These are phyloP conservation scores for Cacatua alba DNA, from an alignment of 2,113 vertebrate species.

Conservation along the genomic window DNA sequence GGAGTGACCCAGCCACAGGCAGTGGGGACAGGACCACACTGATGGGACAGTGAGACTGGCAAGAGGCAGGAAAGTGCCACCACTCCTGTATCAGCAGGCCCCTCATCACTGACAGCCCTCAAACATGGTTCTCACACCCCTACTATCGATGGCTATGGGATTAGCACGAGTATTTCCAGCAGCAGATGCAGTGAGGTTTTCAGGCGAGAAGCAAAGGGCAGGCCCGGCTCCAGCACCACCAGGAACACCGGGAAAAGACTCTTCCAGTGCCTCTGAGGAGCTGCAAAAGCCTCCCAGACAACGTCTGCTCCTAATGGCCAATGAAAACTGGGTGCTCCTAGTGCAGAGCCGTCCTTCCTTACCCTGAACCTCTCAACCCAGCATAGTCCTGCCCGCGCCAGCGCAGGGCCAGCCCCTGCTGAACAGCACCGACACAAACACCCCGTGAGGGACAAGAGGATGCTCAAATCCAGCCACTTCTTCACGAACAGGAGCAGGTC, in stretches of 20 bases:
- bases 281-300: background rate
- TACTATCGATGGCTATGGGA: rapidly evolving
- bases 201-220: rapidly evolving
- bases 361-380: background rate
- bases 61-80: background rate
- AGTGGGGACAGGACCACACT: background rate
- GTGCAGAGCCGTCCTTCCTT: background rate
- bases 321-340: background rate
- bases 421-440: background rate
- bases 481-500: background rate
- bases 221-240: background rate
- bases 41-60: background rate
- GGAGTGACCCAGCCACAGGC: background rate
- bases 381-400: rapidly evolving
- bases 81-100: background rate
- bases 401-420: background rate
- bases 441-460: background rate
- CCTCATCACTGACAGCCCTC: background rate
- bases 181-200: background rate
- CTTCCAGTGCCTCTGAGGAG: background rate
- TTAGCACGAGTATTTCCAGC: background rate
- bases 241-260: background rate
- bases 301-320: rapidly evolving
- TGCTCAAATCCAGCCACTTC: rapidly evolving
- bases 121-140: background rate